phyloP scores from a whole-genome alignment of 2,797 vertebrate genomes.

The Microhierax caerulescens region DNA sequence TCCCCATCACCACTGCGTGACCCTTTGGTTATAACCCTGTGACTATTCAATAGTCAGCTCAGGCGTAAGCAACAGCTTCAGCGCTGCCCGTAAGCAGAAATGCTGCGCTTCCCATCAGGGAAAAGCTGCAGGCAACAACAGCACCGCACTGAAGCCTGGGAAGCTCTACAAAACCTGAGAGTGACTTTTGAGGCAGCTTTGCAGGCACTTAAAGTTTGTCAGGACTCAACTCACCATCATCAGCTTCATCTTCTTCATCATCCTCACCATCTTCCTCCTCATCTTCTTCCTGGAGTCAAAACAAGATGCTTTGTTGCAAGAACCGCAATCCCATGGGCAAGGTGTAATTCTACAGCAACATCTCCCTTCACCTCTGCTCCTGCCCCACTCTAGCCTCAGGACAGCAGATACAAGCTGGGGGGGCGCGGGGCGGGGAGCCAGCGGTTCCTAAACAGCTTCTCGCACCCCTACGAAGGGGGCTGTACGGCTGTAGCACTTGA shows the following conservation, averaged over 20 bases:
- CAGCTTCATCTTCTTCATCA: conserved; percentile 67
- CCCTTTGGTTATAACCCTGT: neutral
- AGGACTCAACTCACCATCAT: conserved; percentile 24
- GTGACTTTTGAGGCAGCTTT: neutral
- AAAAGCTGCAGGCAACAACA: neutral
- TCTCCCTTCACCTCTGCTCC: neutral
- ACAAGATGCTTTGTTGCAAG: neutral
- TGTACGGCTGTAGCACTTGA: fast-evolving
- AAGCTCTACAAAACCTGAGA: neutral
- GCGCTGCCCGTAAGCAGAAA: neutral
- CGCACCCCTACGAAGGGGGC: fast-evolving
- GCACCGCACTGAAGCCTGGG: neutral
- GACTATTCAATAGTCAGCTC: fast-evolving
- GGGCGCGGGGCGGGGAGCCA: neutral
- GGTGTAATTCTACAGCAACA: neutral
- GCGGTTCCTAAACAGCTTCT: neutral
- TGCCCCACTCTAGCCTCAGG: neutral
- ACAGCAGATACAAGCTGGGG: neutral
- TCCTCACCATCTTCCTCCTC: conserved; percentile 73
- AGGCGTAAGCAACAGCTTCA: neutral
- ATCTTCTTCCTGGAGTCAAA: conserved; percentile 62
- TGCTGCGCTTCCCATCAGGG: neutral
- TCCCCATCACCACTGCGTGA: neutral
- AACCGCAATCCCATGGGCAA: neutral
- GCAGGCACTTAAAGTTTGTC: neutral